Evolutionary conservation across 2,888 invertebrate species (phyloP), one percentile per base, ranked within the genome.

Genomic region (Hesperia comma): DNA sequence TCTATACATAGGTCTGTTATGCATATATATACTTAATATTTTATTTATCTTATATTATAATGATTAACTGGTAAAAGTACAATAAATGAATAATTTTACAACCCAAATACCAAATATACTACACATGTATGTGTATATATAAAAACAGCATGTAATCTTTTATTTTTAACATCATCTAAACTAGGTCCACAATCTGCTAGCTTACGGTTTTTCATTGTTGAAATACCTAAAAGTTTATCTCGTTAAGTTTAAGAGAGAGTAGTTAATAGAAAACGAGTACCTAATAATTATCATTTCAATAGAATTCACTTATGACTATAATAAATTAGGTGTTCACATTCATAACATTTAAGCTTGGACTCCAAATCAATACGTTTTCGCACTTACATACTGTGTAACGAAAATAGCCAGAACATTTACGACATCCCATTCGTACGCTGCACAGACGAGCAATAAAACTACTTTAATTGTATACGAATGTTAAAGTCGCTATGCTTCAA

Each of bases 401-500:
- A 51, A 14, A 51, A 51, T 14, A 1, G 26, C 51, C 19, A 51
- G 14, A 51, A 51, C 21, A 51, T 51, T 51, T 21, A 51, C 14
- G 51, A 26, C 51, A 51, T 21, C 21, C 51, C 26, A 51, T 51
- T 51, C 51, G 21, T 51, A 14, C 26, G 21, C 17, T 49, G 10
- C 14, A 19, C 6, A 26, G 51, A 21, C 51, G 21, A 14, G 51
- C 26, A 21, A 51, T 51, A 51, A 51, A 51, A 26, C 26, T 51
- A 51, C 46, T 49, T 49, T 17, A 49, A 51, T 51, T 51, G 51
- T 26, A 49, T 12, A 49, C 49, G 49, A 49, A 14, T 51, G 51
- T 14, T 51, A 51, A 21, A 26, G 14, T 26, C 17, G 21, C 17
- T 14, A 26, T 5, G 26, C 6, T 51, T 3, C 51, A 51, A 2